phyloP scores from a whole-genome alignment of 2,888 invertebrate species.

The Vesta saturnalis region DNA sequence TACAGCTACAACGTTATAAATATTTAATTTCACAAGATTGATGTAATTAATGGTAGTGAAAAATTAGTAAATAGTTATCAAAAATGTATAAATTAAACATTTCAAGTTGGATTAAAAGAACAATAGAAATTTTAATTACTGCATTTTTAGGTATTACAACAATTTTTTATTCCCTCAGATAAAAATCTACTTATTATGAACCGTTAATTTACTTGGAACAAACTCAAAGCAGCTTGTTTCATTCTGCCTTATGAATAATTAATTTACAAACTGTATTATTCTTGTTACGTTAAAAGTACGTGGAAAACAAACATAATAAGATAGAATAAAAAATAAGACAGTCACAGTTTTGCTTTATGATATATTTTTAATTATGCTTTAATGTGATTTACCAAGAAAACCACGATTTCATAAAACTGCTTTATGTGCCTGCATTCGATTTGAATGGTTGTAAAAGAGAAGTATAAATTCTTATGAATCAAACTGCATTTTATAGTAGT shows the following conservation, averaged over 20 bases:
- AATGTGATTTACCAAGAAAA: neutral
- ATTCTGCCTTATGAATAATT: constrained; percentile 12
- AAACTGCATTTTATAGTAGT: no score
- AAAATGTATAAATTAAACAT: no score
- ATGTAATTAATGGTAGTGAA: no score
- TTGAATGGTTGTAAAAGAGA: no score
- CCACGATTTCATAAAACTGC: no score
- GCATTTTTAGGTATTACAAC: neutral
- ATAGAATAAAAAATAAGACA: neutral
- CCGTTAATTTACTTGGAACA: constrained; percentile 13
- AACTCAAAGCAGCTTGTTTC: constrained; percentile 2
- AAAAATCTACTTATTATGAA: constrained; percentile 12
- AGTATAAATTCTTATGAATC: no score
- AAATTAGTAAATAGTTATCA: neutral
- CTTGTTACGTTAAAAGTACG: constrained; percentile 10
- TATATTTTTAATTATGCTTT: neutral
- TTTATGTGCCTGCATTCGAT: no score
- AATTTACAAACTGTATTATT: constrained; percentile 11
- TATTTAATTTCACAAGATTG: no score
- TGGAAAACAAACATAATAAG: constrained; percentile 11
- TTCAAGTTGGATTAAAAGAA: neutral
- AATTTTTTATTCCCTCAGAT: constrained; percentile 5
- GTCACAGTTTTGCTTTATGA: neutral
- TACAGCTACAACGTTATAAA: no score
- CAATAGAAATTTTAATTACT: neutral